Evolutionary conservation across 2,888 invertebrate species (phyloP), one percentile per base, ranked within the genome.

Genomic region (Achlya flavicornis): DNA sequence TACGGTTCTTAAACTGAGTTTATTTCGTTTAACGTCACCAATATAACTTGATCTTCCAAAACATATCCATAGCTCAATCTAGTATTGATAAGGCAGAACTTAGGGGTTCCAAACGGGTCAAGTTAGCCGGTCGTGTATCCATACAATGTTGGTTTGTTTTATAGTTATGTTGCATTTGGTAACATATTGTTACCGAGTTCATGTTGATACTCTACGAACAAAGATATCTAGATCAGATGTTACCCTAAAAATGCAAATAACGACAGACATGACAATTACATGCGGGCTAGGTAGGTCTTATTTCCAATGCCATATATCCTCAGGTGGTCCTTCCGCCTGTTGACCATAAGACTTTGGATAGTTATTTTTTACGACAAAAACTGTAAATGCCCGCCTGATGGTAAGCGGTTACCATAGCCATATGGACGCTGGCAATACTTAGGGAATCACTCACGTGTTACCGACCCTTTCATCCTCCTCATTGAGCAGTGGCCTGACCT

Each of bases 1-100:
- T 60, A 60, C 60, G 26, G 43, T 41, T 43, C 41, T 41, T 26
- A 60, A 41, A 60, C 41, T 60, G 33, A 60, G 19, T 60, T 38
- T 60, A 60, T 60, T 59, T 41, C 16, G 41, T 41, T 59, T 59
- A 2, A 59, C 16, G 4, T 19, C 4, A 19, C 60, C 60, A 60
- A 5, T n/a, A 16, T 60, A 33, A 26, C 41, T 41, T 41, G 60
- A 60, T 6, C 19, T 10, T 16, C 59, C 10, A 46, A 46, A 46
- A 46, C 7, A n/a, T 14, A 46, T 19, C 53, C 53, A 10, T 10
- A 8, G 1, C 16, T 10, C 8, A 43, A 12, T 14, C 16, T 19
- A 19, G 16, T 53, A 53, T 46, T n/a, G n/a, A 1, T 46, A 46
- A 46, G n/a, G n/a, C 4, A 14, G 41, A 41, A 46, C 46, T 4